Conservation (phyloP, 2,797 vertebrate species). For the Diceros bicornis region DNA sequence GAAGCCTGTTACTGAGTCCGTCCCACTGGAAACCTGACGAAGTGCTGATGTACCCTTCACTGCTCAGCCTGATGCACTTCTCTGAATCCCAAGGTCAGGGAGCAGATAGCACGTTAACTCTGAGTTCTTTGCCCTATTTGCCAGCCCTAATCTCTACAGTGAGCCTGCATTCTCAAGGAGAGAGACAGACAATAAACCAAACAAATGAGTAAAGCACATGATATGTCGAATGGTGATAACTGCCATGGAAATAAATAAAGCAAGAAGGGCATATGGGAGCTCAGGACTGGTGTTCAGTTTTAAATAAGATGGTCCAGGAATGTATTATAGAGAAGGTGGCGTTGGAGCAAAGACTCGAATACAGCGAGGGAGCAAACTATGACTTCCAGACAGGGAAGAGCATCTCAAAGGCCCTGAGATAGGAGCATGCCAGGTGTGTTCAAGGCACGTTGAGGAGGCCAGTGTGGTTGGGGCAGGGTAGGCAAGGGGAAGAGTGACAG, state of each 20-base stretch:
- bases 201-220: background rate
- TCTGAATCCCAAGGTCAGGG: background rate
- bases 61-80: background rate
- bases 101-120: background rate
- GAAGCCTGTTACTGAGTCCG: background rate
- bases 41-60: background rate
- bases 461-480: background rate
- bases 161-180: background rate
- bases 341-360: background rate
- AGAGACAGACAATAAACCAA: constrained; percentile 12
- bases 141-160: background rate
- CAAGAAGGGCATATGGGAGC: background rate
- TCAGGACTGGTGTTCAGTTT: background rate
- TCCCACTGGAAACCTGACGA: background rate
- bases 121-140: background rate
- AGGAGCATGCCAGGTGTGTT: background rate
- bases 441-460: background rate
- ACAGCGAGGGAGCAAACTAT: background rate
- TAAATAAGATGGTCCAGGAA: background rate
- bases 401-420: background rate
- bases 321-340: background rate
- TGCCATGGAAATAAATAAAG: background rate
- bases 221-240: background rate
- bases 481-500: background rate
- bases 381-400: background rate